A percentile compares a stretch with the other conserved stretches of the same genome.
Conservation (phyloP, 1,140 invertebrate genomes). For the Ganaspis sp. region DNA sequence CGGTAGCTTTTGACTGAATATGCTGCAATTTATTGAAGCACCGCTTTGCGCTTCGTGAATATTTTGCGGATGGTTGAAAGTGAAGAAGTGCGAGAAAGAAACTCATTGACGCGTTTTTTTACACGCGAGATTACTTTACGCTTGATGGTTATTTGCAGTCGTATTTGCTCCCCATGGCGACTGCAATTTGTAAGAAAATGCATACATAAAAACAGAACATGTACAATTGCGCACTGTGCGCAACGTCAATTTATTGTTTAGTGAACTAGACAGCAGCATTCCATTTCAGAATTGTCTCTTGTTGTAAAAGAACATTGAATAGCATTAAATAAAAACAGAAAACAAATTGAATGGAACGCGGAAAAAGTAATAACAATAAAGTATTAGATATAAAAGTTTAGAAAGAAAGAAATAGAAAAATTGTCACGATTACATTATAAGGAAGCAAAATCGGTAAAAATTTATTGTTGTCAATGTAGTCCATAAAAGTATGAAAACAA, state of each 20-base stretch:
- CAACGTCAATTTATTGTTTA: background rate
- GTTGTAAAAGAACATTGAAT: background rate
- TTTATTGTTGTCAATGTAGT: too few relatives aligned
- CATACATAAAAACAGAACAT: background rate
- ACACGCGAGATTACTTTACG: background rate
- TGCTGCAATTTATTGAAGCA: constrained; percentile 18
- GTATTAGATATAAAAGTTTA: background rate
- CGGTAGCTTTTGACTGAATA: constrained; percentile 22
- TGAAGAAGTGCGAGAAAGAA: constrained; percentile 16
- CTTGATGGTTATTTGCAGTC: constrained; percentile 6
- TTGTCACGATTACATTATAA: background rate
- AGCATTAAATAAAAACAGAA: background rate
- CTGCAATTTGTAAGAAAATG: constrained; percentile 1
- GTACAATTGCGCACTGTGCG: background rate
- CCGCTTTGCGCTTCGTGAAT: constrained; percentile 10
- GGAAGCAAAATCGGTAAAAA: background rate
- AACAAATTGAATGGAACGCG: background rate
- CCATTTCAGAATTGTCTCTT: background rate
- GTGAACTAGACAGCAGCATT: constrained; percentile 9
- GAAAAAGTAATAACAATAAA: background rate
- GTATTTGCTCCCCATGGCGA: constrained; percentile 8
- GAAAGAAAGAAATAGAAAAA: background rate
- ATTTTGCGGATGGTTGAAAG: background rate
- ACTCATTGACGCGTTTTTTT: constrained; percentile 12
- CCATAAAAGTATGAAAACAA: too few relatives aligned